A percentile compares a stretch with the other conserved stretches of the same genome.
These are phyloP conservation scores for Coccyzus lansbergi DNA, from an alignment of 2,797 vertebrate genomes.

Conservation along the genomic window DNA sequence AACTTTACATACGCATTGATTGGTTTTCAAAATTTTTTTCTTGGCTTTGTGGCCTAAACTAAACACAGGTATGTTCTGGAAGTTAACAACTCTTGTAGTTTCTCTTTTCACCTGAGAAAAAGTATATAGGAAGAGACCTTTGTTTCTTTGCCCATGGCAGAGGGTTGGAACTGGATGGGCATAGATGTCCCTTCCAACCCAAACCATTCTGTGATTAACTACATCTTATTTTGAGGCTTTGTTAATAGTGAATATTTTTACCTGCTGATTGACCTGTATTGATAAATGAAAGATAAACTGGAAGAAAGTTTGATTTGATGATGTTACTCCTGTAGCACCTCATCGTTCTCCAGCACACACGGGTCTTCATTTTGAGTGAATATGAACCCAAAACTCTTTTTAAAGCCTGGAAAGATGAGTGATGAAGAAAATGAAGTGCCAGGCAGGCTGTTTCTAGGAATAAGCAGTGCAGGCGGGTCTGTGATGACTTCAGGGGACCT, in stretches of 20 bases:
- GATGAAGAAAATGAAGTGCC: not conserved
- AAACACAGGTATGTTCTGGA: not conserved
- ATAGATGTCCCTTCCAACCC: too few relatives aligned
- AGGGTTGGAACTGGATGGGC: too few relatives aligned
- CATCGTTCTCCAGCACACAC: not conserved
- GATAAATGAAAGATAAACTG: not conserved
- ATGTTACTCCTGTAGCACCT: not conserved
- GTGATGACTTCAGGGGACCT: too few relatives aligned
- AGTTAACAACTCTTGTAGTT: not conserved
- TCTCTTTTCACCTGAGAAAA: not conserved
- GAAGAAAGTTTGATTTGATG: not conserved
- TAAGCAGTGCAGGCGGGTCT: too few relatives aligned
- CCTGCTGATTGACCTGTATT: accelerated
- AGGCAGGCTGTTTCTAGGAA: too few relatives aligned
- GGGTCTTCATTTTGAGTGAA: accelerated
- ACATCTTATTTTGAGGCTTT: not conserved
- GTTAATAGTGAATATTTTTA: not conserved
- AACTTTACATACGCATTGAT: not conserved
- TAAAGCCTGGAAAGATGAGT: not conserved
- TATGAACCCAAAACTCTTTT: not conserved
- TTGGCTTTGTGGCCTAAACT: not conserved
- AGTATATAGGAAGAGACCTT: not conserved
- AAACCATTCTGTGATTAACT: not conserved
- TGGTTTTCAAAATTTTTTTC: not conserved
- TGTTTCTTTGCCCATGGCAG: not conserved